Evolutionary conservation across 1,140 invertebrate species (phyloP), one percentile per base, ranked within the genome.

Genomic region (Drosophila nebulosa): DNA sequence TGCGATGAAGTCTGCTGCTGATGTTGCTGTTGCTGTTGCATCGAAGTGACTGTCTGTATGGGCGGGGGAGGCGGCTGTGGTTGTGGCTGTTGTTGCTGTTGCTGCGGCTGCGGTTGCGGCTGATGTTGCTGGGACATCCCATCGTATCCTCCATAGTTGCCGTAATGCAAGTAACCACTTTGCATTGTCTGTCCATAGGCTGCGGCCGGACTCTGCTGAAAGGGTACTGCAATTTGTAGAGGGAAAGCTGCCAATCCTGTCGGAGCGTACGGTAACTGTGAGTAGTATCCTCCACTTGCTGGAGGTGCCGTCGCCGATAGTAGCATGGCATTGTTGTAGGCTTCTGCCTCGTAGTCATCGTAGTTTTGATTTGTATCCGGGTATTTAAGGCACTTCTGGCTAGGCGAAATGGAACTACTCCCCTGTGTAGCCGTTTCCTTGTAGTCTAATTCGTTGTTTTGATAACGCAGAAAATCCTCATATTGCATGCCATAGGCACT

Each of bases 331-430:
- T 93, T 94, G 69, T 93, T 94, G 65, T 94, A 93, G 52, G 83
- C 79, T 64, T 94, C 93, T 71, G 93, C 92, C 74, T 94, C 93
- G 66, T 94, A 93, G n/a, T 92, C 90, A 52, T 91, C 92, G 22
- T 91, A 89, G 61, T 93, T 91, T 26, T 88, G 91, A 74, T 91
- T 91, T n/a, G 90, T 90, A 35, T 92, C 78, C 21, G 92, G 92
- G 71, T 94, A 95, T 69, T 95, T 95, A 57, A 94, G 89, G 81
- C 95, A 95, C 79, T 95, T 95, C 75, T 95, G 94, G 58, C 94
- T 59, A 6, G 22, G 58, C 18, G 30, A 58, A 6, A 36, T 81
- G 71, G 32, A 78, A 75, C 61, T 78, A 69, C 57, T 64, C 68
- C 26, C 73, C 61, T 60, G 55, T 10, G 39, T 3, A 46, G 51